Evolutionary conservation across 2,113 vertebrate genomes (phyloP), one percentile per base, ranked within the genome.

Genomic region (Tor tambroides): DNA sequence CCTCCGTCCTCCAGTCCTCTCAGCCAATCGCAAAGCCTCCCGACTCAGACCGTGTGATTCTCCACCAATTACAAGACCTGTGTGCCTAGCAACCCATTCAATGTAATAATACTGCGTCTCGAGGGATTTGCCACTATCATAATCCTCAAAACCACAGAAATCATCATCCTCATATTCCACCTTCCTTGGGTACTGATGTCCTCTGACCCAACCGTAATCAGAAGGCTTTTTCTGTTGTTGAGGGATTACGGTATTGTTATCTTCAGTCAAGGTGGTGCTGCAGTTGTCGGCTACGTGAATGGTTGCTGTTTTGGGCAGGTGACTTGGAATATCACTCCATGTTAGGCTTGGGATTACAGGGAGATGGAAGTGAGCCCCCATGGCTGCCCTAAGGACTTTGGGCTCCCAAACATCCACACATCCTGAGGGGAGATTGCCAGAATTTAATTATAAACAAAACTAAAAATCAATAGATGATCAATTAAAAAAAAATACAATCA

Each of bases 401-500:
- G 98, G 97, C 71, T 99, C 98, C 98, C 98, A 99, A 0, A 92
- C 91, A 84, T 99, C 98, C 80, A 98, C 98, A 6, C 98, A 99
- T 78, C 98, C 98, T 99, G 92, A n/a, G 89, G 86, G 0, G 0
- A 19, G 19, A 59, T 56, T 21, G 6, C 5, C 54, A 23, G 54
- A 56, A 56, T 56, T 56, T 21, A 23, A 79, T 56, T 49, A 77
- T 6, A 19, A 72, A 72, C 8, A 35, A 69, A 30, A 17, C 0
- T 17, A 51, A 15, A 32, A 35, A 21, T 30, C 15, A 32, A 8
- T 69, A 15, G 12, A 15, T 51, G 15, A 30, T 67, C 26, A 69
- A 51, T 51, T n/a, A n/a, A 51, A 51, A 5, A 51, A 51, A 14
- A 49, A 49, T 14, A 49, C 17, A 69, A 32, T 28, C 28, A 32